Conservation (phyloP, 2,797 vertebrate genomes). For the Gymnoscopelus microlampas region DNA sequence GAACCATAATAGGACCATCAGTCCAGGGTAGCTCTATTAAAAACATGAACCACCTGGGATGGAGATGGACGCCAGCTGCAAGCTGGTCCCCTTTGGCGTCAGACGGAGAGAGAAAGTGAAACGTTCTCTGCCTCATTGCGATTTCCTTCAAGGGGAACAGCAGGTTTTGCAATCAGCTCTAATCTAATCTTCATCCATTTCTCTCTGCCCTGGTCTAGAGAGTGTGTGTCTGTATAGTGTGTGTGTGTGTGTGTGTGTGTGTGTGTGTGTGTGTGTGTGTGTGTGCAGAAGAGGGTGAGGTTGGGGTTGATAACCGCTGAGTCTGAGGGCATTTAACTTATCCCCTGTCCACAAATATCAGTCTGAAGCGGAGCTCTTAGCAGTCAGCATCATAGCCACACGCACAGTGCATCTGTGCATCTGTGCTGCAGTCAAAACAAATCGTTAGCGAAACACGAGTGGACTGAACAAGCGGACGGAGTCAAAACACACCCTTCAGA, state of each 20-base stretch:
- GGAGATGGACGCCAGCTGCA: constrained; percentile 29
- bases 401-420: constrained; percentile 24
- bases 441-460: constrained; percentile 33
- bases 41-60: constrained; percentile 53
- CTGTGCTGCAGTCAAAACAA: constrained; percentile 21
- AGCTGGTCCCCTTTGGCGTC: constrained; percentile 26
- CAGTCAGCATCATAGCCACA: constrained; percentile 42
- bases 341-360: constrained; percentile 25
- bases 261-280: neutral
- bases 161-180: constrained; percentile 45
- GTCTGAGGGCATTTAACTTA: constrained; percentile 37
- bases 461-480: constrained; percentile 14
- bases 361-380: constrained; percentile 35
- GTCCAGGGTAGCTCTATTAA: constrained; percentile 35
- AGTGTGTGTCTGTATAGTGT: neutral
- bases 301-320: constrained; percentile 22
- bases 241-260: neutral
- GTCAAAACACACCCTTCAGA: constrained; percentile 15
- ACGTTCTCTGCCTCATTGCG: constrained; percentile 37
- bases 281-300: neutral
- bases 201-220: constrained; percentile 14
- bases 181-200: constrained; percentile 51
- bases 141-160: constrained; percentile 46
- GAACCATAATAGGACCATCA: constrained; percentile 51
- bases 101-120: constrained; percentile 53